These are phyloP conservation scores for Turritopsis dohrnii DNA, from an alignment of 30 jellyfish, hydroid and myxozoan species.

Conservation along the genomic window DNA sequence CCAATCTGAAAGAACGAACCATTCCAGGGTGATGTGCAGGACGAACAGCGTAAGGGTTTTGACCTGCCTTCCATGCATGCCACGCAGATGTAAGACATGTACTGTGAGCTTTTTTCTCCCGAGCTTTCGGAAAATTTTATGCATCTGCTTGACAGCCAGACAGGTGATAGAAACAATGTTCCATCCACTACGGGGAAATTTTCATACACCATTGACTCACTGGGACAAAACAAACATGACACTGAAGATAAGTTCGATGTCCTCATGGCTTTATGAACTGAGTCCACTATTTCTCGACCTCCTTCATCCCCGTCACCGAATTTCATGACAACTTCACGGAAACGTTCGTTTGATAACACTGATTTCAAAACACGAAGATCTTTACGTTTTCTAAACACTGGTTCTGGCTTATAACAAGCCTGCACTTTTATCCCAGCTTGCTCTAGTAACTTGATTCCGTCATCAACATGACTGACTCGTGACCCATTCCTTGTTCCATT, in stretches of 20 bases:
- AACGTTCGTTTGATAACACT: constrained; percentile 24
- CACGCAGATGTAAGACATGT: constrained; percentile 39
- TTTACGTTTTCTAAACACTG: constrained; percentile 25
- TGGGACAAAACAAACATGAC: constrained; percentile 34
- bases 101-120: neutral
- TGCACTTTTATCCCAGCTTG: constrained; percentile 29
- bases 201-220: constrained; percentile 31
- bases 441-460: constrained; percentile 10
- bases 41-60: constrained; percentile 7
- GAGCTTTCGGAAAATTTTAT: neutral
- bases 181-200: constrained; percentile 49
- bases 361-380: constrained; percentile 24
- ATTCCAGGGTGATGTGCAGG: constrained; percentile 31
- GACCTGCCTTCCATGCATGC: constrained; percentile 42
- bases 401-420: neutral
- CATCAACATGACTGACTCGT: constrained; percentile 5
- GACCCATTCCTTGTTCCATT: neutral
- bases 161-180: constrained; percentile 43
- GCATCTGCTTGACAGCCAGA: constrained; percentile 16
- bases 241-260: neutral
- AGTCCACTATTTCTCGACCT: constrained; percentile 31
- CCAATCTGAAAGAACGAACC: constrained; percentile 45
- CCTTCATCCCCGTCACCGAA: constrained; percentile 36
- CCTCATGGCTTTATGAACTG: constrained; percentile 31
- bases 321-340: constrained; percentile 26